Conservation (phyloP, 2,888 invertebrate species). For the Allolobophora icterica region DNA sequence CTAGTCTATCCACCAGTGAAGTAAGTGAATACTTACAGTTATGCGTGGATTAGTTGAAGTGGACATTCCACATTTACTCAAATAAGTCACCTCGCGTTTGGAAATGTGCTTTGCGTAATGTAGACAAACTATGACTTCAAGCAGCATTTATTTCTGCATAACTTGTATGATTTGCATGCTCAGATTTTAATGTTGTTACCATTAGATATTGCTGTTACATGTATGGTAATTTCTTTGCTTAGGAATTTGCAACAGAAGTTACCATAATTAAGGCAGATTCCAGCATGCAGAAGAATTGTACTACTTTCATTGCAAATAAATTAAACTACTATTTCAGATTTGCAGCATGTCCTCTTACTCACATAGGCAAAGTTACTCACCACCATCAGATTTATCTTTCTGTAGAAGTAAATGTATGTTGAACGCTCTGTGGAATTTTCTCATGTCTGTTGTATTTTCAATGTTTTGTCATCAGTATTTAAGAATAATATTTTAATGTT, state of each 20-base stretch:
- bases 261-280: not conserved
- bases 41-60: not conserved
- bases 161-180: not conserved
- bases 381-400: not conserved
- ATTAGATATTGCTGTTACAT: not conserved
- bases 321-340: not conserved
- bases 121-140: not conserved
- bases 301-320: not conserved
- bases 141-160: not conserved
- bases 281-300: not conserved
- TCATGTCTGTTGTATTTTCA: not conserved
- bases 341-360: not conserved
- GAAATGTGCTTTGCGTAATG: not conserved
- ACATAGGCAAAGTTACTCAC: not conserved
- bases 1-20: conserved; percentile 15
- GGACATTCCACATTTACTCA: not conserved
- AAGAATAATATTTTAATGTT: not conserved
- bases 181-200: not conserved
- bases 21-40: not conserved
- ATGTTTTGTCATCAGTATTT: not conserved
- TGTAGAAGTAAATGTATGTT: not conserved
- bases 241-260: not conserved
- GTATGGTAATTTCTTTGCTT: not conserved
- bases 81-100: too few species aligned
- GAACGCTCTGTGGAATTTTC: not conserved